These are phyloP conservation scores for Byasa hedistus DNA, from an alignment of 2,888 invertebrate genomes.

Conservation along the genomic window DNA sequence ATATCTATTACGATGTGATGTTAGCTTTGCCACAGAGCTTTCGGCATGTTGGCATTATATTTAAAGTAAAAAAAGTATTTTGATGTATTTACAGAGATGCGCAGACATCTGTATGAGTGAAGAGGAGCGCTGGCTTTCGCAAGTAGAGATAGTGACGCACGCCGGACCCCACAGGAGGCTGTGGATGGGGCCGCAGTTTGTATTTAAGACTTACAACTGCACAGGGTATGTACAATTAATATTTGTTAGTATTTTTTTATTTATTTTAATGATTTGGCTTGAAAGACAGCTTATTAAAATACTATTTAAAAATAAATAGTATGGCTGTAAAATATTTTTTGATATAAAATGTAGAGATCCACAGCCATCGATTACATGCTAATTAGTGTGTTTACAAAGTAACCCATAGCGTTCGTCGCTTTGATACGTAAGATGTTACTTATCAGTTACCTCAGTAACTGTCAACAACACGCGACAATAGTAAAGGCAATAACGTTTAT, in stretches of 20 bases:
- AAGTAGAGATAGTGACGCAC: constrained; percentile 98
- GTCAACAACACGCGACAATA: too few relatives aligned
- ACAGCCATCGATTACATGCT: too few relatives aligned
- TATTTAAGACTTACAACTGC: constrained; percentile 94
- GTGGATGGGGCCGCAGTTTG: constrained; percentile 99
- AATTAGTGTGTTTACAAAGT: too few relatives aligned
- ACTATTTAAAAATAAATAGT: not conserved
- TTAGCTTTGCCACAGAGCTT: too few relatives aligned
- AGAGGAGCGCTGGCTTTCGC: constrained; percentile 95
- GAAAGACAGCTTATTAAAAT: not conserved
- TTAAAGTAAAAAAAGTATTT: not conserved
- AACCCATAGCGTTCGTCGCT: too few relatives aligned
- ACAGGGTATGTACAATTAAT: constrained; percentile 80
- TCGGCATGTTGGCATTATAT: too few relatives aligned
- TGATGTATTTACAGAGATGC: constrained; percentile 60
- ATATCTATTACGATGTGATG: too few relatives aligned
- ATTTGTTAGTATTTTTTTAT: too few relatives aligned
- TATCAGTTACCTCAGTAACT: too few relatives aligned
- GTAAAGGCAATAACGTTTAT: too few relatives aligned
- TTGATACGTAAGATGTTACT: too few relatives aligned
- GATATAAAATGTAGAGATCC: too few relatives aligned
- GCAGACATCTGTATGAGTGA: constrained; percentile 74
- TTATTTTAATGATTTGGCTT: not conserved
- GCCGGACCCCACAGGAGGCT: constrained; percentile 96
- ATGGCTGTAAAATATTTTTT: not conserved